Evolutionary conservation across 2,113 vertebrate genomes (phyloP).

Genomic region (Panthera leo): DNA sequence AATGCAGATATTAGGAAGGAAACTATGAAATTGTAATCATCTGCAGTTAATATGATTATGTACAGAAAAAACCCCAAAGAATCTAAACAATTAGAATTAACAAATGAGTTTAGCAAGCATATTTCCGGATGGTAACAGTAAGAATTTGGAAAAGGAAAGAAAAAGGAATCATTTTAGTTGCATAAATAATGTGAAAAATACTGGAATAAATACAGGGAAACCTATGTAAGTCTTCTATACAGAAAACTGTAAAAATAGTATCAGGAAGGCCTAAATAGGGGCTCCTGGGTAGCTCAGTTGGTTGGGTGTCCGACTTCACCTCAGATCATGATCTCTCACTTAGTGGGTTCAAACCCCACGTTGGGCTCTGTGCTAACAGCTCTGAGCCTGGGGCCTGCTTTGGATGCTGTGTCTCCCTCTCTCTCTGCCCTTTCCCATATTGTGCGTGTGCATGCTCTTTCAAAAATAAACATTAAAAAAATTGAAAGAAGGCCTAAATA

Average conservation of each 20-base stretch:
- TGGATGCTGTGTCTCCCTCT: no score
- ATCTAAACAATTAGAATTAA: not conserved
- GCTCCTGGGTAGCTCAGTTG: no score
- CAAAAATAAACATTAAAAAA: no score
- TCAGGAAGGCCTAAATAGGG: not conserved
- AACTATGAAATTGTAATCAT: not conserved
- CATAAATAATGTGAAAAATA: not conserved
- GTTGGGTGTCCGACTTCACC: no score
- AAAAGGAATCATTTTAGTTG: not conserved
- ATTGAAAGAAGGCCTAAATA: not conserved
- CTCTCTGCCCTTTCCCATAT: no score
- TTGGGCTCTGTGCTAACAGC: no score
- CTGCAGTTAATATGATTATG: not conserved
- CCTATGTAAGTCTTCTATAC: not conserved
- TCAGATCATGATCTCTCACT: no score
- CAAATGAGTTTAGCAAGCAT: not conserved
- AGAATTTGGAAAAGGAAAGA: slow-evolving; percentile 10
- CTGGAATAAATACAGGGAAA: not conserved
- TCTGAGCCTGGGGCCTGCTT: no score
- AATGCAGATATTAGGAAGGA: not conserved
- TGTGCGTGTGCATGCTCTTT: no score
- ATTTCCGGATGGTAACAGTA: not conserved
- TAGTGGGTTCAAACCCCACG: no score
- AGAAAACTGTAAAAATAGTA: not conserved
- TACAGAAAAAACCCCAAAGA: not conserved